These are phyloP conservation scores for Clarias laeviceps DNA, from an alignment of 2,797 vertebrate species.

Conservation along the genomic window DNA sequence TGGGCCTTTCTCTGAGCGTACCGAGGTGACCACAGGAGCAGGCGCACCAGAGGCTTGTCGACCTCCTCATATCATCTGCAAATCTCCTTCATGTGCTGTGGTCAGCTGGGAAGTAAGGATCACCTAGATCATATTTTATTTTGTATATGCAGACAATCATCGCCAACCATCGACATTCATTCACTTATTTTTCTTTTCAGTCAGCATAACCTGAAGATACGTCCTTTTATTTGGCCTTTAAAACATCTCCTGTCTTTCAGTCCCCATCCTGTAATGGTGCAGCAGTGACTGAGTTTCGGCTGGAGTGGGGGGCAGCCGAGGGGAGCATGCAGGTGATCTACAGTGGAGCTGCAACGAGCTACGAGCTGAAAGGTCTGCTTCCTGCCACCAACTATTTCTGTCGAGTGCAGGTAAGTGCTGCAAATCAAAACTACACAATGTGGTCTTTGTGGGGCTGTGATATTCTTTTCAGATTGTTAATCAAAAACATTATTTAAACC, in stretches of 20 bases:
- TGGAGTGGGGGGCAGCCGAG: conserved; percentile 95
- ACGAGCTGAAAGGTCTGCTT: conserved; percentile 91
- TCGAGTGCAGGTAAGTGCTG: conserved; percentile 84
- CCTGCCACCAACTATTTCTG: conserved; percentile 93
- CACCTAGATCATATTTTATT: neutral
- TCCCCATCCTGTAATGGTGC: conserved; percentile 86
- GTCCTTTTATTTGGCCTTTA: neutral
- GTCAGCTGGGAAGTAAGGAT: conserved; percentile 91
- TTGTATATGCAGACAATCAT: neutral
- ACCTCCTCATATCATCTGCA: conserved; percentile 84
- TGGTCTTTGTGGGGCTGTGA: neutral
- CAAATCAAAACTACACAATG: neutral
- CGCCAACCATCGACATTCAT: neutral
- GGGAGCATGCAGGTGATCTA: conserved; percentile 91
- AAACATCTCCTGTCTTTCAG: conserved; percentile 65
- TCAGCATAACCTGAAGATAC: no score
- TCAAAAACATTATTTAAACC: neutral
- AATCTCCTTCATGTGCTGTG: conserved; percentile 88
- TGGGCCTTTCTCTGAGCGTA: conserved; percentile 89
- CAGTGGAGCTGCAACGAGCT: conserved; percentile 80
- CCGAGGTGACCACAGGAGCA: conserved; percentile 88
- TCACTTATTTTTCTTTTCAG: neutral
- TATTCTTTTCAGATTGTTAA: neutral
- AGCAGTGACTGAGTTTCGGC: conserved; percentile 85
- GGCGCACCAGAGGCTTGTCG: conserved; percentile 91